These are phyloP conservation scores for Pyxicephalus adspersus DNA, from an alignment of 2,113 vertebrate species.

Conservation along the genomic window DNA sequence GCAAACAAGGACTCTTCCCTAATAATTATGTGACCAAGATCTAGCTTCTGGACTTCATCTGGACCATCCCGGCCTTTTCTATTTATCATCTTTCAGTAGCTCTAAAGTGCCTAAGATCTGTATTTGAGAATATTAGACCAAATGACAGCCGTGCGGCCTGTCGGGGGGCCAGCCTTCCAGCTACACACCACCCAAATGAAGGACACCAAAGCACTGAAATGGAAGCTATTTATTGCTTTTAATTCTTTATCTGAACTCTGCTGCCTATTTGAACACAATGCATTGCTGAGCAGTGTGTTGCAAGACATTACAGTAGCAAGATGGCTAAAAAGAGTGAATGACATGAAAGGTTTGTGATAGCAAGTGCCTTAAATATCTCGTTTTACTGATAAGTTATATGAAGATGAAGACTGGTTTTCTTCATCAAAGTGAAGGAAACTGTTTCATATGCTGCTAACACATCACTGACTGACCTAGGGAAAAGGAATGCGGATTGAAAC, in stretches of 20 bases:
- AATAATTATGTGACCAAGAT: slow-evolving; percentile 98
- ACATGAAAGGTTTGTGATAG: slow-evolving; percentile 57
- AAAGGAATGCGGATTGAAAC: slow-evolving; percentile 58
- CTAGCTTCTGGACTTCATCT: slow-evolving; percentile 62
- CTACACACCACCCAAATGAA: slow-evolving; percentile 50
- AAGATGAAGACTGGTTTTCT: slow-evolving; percentile 61
- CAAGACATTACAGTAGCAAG: slow-evolving; percentile 2
- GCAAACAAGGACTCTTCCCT: slow-evolving; percentile 96
- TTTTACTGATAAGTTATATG: slow-evolving; percentile 60
- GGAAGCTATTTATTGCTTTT: slow-evolving; percentile 98
- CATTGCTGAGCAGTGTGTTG: slow-evolving; percentile 46
- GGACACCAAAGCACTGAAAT: slow-evolving; percentile 70
- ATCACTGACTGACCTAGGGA: slow-evolving; percentile 36
- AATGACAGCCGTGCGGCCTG: slow-evolving; percentile 14
- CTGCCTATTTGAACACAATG: neutral
- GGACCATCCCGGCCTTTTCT: slow-evolving; percentile 9
- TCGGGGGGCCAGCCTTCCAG: slow-evolving; percentile 43
- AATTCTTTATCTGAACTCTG: slow-evolving; percentile 70
- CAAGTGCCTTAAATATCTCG: slow-evolving; percentile 70
- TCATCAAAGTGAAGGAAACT: slow-evolving; percentile 52
- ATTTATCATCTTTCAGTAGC: neutral
- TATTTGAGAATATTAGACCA: slow-evolving; percentile 49
- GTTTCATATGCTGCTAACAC: slow-evolving; percentile 67
- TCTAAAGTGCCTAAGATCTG: slow-evolving; percentile 28
- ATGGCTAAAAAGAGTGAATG: slow-evolving; percentile 54